A percentile compares a stretch with the other conserved stretches of the same genome.
Evolutionary conservation across 2,797 vertebrate species (phyloP).

Genomic region (Sus cebifrons): DNA sequence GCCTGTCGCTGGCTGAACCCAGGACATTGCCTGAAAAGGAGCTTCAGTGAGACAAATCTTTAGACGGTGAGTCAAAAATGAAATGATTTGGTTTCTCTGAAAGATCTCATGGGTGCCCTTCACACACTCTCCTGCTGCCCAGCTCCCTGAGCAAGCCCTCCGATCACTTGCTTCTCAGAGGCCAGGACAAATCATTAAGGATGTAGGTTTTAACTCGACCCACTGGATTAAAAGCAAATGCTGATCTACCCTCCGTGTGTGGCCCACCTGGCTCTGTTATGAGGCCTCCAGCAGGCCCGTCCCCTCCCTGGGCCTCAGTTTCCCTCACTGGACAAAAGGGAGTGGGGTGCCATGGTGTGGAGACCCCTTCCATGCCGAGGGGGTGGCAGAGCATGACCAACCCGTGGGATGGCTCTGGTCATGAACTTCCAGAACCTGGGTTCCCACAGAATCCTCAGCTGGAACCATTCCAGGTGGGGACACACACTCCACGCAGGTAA

Average conservation of each 20-base stretch:
- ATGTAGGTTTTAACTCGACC: background rate
- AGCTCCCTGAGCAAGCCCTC: background rate
- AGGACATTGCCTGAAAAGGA: background rate
- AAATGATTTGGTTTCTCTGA: constrained; percentile 22
- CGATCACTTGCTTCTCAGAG: background rate
- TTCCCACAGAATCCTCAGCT: background rate
- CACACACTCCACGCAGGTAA: background rate
- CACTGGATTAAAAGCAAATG: background rate
- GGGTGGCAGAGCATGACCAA: background rate
- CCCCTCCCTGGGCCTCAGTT: background rate
- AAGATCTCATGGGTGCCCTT: background rate
- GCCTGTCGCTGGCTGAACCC: background rate
- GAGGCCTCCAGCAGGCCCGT: background rate
- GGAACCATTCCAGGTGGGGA: background rate
- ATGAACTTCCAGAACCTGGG: background rate
- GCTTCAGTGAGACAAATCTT: background rate
- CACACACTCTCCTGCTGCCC: background rate
- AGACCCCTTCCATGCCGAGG: background rate
- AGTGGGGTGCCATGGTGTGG: no score
- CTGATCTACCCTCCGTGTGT: background rate
- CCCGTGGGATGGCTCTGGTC: background rate
- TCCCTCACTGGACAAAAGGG: background rate
- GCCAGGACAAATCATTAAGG: background rate
- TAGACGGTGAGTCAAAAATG: constrained; percentile 4
- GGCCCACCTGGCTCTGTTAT: background rate